A percentile compares a stretch with the other conserved stretches of the same genome.
Evolutionary conservation across 2,113 vertebrate genomes (phyloP).

Genomic region (Oenanthe oenanthe): DNA sequence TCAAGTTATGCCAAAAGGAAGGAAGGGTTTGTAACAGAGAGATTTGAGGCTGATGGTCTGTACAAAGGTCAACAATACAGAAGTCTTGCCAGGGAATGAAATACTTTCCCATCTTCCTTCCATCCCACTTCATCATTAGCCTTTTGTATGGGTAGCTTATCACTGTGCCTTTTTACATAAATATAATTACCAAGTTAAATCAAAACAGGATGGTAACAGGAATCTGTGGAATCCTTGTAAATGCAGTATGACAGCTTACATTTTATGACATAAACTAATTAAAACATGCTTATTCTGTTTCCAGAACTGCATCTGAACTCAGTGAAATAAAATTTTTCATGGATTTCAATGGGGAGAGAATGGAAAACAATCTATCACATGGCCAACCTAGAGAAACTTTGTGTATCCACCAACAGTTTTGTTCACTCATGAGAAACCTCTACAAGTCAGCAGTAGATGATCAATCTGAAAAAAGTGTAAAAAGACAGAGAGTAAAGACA

Average conservation of each 20-base stretch:
- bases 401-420: not conserved
- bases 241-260: constrained; percentile 30
- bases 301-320: not conserved
- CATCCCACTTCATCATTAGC: not conserved
- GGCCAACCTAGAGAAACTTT: not conserved
- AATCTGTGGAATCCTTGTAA: constrained; percentile 15
- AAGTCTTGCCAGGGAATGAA: not conserved
- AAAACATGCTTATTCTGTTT: constrained; percentile 29
- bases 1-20: not conserved
- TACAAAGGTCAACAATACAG: not conserved
- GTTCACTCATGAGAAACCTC: not conserved
- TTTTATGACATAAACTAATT: constrained; percentile 39
- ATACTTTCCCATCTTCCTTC: not conserved
- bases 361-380: not conserved
- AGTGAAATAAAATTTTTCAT: constrained; percentile 1
- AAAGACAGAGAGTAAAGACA: not conserved
- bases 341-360: not conserved
- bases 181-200: not conserved
- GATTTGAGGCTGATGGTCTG: not conserved
- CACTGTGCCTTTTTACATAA: not conserved
- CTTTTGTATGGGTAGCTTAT: not conserved
- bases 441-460: not conserved
- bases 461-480: not conserved
- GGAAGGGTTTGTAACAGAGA: not conserved
- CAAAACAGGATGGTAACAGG: not conserved